Base-by-base conservation (phyloP, 2,113 vertebrate species). In the Sinocyclocheilus rhinocerous region DNA sequence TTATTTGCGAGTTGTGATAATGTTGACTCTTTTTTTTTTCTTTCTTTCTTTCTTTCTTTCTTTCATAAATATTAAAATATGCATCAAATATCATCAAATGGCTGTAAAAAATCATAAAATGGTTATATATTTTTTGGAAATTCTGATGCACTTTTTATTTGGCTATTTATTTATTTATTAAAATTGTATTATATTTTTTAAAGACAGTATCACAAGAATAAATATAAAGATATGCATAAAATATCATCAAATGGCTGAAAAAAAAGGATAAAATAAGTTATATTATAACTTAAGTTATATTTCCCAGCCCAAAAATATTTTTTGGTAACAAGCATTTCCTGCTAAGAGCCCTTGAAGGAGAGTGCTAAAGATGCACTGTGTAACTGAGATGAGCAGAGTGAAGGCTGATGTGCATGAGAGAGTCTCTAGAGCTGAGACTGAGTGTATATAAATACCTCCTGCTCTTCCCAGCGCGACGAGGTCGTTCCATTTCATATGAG, bases 391-490 rank as follows among this genome's bases (percentile, higher is more conserved):
- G 42, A 42, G 42, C 11, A 10, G 67, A 72, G 33, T 4, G 18
- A 72, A 72, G 6, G 18, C 10, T 33, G 65, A 69, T 18, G 65
- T 69, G 65, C 9, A 33, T 33, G 42, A 45, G 26, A 33, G 69
- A 69, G 65, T 33, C 29, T 69, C 59, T 33, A 69, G 26, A 11
- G 63, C 85, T 29, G 29, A 29, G 29, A 29, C 24, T 72, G 75
- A 81, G 22, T 59, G 85, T 22, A 22, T 72, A 84, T 89, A 89
- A 84, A 81, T 86, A 99, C 98, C 98, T 99, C 98, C 98, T 99
- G 97, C 94, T 97, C 96, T 97, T 97, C 96, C 96, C 97, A 95
- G 95, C 92, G 95, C 79, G 93, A 95, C 95, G 95, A 95, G 93
- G 96, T 95, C 94, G 95, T 95, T 97, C 97, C 97, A 95, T 93